These are phyloP conservation scores for Tachystola acroxantha DNA, from an alignment of 2,888 invertebrate species.

Conservation along the genomic window DNA sequence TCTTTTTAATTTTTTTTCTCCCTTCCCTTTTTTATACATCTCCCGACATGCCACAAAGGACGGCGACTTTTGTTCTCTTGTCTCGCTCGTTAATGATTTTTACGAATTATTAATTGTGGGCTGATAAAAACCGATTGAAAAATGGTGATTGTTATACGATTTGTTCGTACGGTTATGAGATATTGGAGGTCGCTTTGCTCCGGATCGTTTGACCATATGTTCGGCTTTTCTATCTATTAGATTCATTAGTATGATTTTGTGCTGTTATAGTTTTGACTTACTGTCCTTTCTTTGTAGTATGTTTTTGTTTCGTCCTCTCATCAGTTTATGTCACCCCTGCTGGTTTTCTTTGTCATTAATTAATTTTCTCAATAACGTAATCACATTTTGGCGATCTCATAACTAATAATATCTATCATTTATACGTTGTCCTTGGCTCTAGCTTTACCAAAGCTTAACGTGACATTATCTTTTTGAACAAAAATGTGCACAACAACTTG, in stretches of 20 bases:
- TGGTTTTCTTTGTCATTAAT: too few species aligned
- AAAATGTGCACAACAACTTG: too few species aligned
- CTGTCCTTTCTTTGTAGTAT: background rate
- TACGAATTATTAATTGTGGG: slow-evolving; percentile 74
- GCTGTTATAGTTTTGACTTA: too few species aligned
- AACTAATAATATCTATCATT: too few species aligned
- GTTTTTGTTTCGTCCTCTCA: background rate
- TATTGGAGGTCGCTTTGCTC: slow-evolving; percentile 5
- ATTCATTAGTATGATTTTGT: slow-evolving; percentile 4
- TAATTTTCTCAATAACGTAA: too few species aligned
- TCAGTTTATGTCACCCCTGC: background rate
- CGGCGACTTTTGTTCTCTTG: slow-evolving; percentile 74
- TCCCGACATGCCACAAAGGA: slow-evolving; percentile 63
- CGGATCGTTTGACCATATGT: slow-evolving; percentile 8
- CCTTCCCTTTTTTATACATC: slow-evolving; percentile 44
- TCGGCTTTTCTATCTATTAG: slow-evolving; percentile 5
- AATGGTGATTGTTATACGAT: slow-evolving; percentile 56
- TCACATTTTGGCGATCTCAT: too few species aligned
- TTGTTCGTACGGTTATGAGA: slow-evolving; percentile 27
- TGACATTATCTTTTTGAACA: too few species aligned
- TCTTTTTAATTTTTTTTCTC: slow-evolving; percentile 40
- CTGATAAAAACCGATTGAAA: slow-evolving; percentile 68
- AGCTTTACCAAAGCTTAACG: too few species aligned
- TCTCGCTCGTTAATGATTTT: slow-evolving; percentile 75
- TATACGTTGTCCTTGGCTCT: too few species aligned